Evolutionary conservation across 1,140 invertebrate genomes (phyloP), one percentile per base, ranked within the genome.

Genomic region (Camponotus vicinus): DNA sequence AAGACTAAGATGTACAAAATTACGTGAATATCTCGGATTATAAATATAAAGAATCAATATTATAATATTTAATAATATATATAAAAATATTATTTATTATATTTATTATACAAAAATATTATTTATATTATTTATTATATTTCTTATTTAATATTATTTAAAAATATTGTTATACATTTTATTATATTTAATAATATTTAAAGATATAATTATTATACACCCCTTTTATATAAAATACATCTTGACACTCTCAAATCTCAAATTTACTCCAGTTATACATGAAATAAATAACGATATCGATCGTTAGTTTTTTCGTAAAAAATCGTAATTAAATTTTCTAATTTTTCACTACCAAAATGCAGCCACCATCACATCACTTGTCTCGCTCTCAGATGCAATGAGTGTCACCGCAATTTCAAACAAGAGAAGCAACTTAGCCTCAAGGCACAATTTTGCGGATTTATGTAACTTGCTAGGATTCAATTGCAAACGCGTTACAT

Each of bases 401-500:
- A 42, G 73, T 61, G 67, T 52, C 77, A 40, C 61, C 64, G 13
- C 59, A 82, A 64, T 88, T 90, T 85, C 55, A 45, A 86, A 40
- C 79, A 37, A 21, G 34, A 40, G n/a, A 34, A 34, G 45, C 21
- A 70, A 76, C 79, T 77, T 88, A 59, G 49, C 32, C 55, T 40
- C 64, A 42, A 69, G 79, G 52, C 21, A 73, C 37, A 61, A 82
- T 82, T 61, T 75, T 61, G 55, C 69, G 52, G 69, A 83, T 83
- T 83, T 83, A 83, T 83, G 55, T 75, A 75, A 83, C 69, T 83
- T 61, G 55, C 21, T 37, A 75, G 86, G 88, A 88, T 90, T 86
- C 79, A 73, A 86, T 80, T 63, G 89, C 71, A 82, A 90, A 90
- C 89, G 79, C 78, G 87, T 90, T 86, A 85, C 87, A 88, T 86